Evolutionary conservation across 2,113 vertebrate species (phyloP).

Genomic region (Clarias macrocephalus): DNA sequence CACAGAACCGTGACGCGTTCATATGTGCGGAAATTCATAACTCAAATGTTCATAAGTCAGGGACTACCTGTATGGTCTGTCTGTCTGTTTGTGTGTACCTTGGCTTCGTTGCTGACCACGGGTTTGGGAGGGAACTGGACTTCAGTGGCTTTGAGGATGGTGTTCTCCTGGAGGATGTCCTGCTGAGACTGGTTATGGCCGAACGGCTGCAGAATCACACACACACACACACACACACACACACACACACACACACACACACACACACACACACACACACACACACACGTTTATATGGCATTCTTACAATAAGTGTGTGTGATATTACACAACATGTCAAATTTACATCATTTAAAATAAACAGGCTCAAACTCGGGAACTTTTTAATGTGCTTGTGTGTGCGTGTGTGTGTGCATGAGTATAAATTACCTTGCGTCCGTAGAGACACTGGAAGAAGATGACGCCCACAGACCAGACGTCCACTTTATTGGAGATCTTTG

Average conservation of each 20-base stretch:
- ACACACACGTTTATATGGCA: too few relatives aligned
- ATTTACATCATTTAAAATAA: too few relatives aligned
- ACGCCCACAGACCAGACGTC: conserved; percentile 99
- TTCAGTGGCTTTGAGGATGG: conserved; percentile 99
- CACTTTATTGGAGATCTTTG: conserved; percentile 99
- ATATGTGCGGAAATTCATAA: too few relatives aligned
- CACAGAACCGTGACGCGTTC: too few relatives aligned
- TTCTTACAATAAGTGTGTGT: too few relatives aligned
- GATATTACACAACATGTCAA: too few relatives aligned
- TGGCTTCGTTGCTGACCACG: conserved; percentile 98
- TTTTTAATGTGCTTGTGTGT: too few relatives aligned
- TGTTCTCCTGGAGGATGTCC: conserved; percentile 99
- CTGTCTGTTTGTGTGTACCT: conserved; percentile 75
- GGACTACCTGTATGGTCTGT: not conserved
- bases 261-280: not conserved
- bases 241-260: not conserved
- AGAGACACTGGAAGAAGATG: conserved; percentile 99
- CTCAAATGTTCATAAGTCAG: too few relatives aligned
- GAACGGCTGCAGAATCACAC: conserved; percentile 81
- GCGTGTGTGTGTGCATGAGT: not conserved
- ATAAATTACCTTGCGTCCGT: conserved; percentile 90
- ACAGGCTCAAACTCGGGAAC: not conserved
- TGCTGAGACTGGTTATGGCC: conserved; percentile 99
- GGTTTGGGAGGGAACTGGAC: conserved; percentile 99
- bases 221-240: not conserved